Conservation (phyloP, 2,888 invertebrate genomes). For the Pharmacophagus antenor region DNA sequence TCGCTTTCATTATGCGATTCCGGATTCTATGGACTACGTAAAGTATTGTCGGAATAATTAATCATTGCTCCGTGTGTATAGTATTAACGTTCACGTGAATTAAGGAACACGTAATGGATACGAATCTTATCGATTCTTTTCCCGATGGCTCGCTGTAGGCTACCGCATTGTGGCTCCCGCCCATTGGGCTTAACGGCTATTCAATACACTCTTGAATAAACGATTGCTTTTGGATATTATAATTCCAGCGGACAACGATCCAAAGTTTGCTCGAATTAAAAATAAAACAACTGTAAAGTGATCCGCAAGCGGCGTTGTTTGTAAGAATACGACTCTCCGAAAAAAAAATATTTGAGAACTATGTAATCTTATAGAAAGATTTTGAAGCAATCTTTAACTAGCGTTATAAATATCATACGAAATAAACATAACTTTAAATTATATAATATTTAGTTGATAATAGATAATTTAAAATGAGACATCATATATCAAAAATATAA, state of each 20-base stretch:
- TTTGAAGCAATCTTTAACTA: no score
- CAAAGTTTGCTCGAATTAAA: constrained; percentile 54
- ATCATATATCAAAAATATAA: no score
- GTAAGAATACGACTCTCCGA: no score
- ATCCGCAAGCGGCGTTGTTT: constrained; percentile 57
- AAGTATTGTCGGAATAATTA: constrained; percentile 29
- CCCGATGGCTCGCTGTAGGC: constrained; percentile 30
- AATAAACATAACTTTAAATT: no score
- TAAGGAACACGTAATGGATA: constrained; percentile 21
- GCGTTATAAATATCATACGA: no score
- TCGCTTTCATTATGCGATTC: constrained; percentile 14
- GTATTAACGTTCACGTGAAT: constrained; percentile 33
- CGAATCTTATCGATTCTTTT: not conserved
- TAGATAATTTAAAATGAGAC: no score
- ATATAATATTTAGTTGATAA: no score
- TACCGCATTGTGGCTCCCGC: constrained; percentile 70
- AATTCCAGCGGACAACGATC: constrained; percentile 69
- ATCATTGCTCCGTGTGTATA: constrained; percentile 40
- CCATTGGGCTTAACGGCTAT: constrained; percentile 74
- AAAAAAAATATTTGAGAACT: no score
- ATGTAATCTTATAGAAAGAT: no score
- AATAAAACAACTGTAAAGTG: constrained; percentile 72
- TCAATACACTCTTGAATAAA: constrained; percentile 77
- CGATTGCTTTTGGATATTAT: constrained; percentile 76
- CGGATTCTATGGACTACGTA: constrained; percentile 31